Evolutionary conservation across 2,113 vertebrate genomes (phyloP).

Genomic region (Astatotilapia flaviijosephi): DNA sequence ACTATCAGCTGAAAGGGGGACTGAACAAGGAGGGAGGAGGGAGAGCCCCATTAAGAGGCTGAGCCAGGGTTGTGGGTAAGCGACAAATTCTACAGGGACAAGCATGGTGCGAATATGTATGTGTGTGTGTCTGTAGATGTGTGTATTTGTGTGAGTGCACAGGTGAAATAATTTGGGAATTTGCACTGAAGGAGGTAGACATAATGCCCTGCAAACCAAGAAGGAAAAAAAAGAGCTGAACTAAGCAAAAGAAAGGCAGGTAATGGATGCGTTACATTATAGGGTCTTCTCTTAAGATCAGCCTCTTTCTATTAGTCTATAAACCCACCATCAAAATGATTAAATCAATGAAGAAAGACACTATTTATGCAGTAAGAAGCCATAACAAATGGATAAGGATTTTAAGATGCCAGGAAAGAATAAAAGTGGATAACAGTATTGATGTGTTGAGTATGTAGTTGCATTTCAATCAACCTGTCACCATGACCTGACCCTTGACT

Average conservation of each 20-base stretch:
- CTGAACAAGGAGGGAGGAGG: background rate
- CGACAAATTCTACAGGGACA: constrained; percentile 29
- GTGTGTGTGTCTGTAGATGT: background rate
- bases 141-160: background rate
- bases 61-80: constrained; percentile 11
- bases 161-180: background rate
- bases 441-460: background rate
- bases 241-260: background rate
- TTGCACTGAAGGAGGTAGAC: background rate
- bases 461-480: constrained; percentile 14
- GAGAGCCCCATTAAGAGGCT: constrained; percentile 33
- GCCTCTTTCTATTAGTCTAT: constrained; percentile 28
- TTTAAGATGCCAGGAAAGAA: constrained; percentile 16
- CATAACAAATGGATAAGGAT: background rate
- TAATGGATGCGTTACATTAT: background rate
- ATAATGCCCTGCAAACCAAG: background rate
- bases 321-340: constrained; percentile 49
- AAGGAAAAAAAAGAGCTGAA: background rate
- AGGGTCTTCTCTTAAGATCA: background rate
- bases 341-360: constrained; percentile 39
- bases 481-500: constrained; percentile 69
- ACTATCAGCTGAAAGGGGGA: constrained; percentile 14
- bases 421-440: background rate
- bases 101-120: background rate
- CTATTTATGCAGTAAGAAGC: background rate